Base-by-base conservation (phyloP, 2,113 vertebrate species). In the Hemibates koningsi region DNA sequence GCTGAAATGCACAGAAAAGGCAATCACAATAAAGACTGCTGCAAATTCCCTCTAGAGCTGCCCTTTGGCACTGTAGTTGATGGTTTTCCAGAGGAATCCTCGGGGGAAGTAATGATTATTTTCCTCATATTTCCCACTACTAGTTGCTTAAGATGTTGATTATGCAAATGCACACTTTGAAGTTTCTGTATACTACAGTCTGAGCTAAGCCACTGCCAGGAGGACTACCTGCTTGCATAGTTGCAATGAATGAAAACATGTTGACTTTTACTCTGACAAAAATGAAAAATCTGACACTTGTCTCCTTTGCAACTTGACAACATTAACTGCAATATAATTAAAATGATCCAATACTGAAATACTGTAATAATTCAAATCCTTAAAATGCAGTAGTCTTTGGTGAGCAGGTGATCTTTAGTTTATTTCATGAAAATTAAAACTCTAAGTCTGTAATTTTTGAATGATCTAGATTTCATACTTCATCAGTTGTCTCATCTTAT, bases 321-420 rank as follows among this genome's bases (percentile, higher is more conserved):
- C 21, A 27, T 27, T 73, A 27, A 16, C 21, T 73, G 13, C 27
- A 27, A 45, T 27, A 27, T 4, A 1, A 27, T 45, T 48, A 9
- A 0, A 29, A 11, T 16, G 0, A 73, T 27, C 38, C 68, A 0
- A 73, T 0, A 45, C 1, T 45, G 38, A 45, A 45, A 76, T 48
- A 29, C 3, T 29, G 4, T 29, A 76, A 19, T 29, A 27, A 73
- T 9, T 45, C 8, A 43, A 14, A 29, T 0, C 59, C 29, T 36
- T 63, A 3, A 63, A 63, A 63, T 63, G 29, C 21, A 17, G 5
- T 10, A 76, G 14, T 29, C 14, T 43, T 43, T 71, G 66, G n/a
- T 71, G n/a, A 71, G 36, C 0, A 24, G 34, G 7, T 43, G 34
- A 38, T 41, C 11, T 9, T 71, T 9, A 5, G 43, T 71, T 71